Percentiles rank a stretch among this genome's conserved stretches.
These are phyloP conservation scores for Lysandra bellargus DNA, from an alignment of 2,888 invertebrate species.

Conservation along the genomic window DNA sequence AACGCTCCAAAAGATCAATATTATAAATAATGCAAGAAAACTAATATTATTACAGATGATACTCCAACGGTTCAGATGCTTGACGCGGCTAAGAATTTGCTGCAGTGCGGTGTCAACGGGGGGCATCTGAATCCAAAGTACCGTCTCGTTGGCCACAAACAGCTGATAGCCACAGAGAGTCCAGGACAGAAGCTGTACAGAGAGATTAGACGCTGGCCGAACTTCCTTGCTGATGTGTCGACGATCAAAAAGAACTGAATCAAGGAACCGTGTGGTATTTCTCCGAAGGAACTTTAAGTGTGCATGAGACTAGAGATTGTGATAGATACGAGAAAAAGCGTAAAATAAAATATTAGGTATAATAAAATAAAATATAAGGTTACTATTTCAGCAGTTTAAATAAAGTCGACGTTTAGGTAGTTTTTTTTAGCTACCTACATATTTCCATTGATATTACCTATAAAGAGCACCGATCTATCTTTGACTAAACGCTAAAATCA, in stretches of 20 bases:
- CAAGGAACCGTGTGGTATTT: background rate
- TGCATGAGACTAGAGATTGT: background rate
- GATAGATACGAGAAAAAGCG: background rate
- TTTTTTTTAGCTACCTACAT: too few relatives aligned
- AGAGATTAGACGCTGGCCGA: slow-evolving; percentile 70
- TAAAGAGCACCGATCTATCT: too few relatives aligned
- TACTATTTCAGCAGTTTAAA: background rate
- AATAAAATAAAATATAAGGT: too few relatives aligned
- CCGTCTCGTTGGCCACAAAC: slow-evolving; percentile 82
- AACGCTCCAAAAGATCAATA: too few relatives aligned
- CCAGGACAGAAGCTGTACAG: slow-evolving; percentile 70
- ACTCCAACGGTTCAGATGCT: slow-evolving; percentile 80
- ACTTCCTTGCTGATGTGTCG: slow-evolving; percentile 61
- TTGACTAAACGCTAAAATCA: too few relatives aligned
- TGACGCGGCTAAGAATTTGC: slow-evolving; percentile 76
- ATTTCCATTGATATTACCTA: too few relatives aligned
- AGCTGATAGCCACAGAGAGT: slow-evolving; percentile 64
- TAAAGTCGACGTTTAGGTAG: background rate
- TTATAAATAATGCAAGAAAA: too few relatives aligned
- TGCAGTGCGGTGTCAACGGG: slow-evolving; percentile 80
- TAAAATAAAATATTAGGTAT: too few relatives aligned
- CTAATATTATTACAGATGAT: slow-evolving; percentile 65
- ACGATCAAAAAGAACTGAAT: slow-evolving; percentile 42
- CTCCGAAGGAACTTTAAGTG: background rate
- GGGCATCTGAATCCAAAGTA: slow-evolving; percentile 81